Evolutionary conservation across 2,797 vertebrate genomes (phyloP).

Genomic region (Mormyrops attenuatus): DNA sequence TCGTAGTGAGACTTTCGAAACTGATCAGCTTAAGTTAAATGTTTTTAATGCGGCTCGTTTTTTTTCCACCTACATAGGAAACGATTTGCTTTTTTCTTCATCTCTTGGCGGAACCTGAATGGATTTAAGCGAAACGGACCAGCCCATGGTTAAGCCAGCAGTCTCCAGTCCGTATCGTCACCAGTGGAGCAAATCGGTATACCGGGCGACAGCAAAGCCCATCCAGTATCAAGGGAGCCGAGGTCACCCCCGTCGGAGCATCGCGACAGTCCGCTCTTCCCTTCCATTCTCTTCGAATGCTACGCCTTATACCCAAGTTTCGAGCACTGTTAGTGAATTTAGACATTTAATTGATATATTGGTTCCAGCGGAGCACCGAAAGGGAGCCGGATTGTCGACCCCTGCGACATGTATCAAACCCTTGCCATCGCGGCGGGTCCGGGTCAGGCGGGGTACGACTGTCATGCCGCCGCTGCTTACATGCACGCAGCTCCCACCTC

Average conservation of each 20-base stretch:
- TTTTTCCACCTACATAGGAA: not conserved
- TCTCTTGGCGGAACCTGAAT: not conserved
- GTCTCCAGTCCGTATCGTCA: not conserved
- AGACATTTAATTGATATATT: not conserved
- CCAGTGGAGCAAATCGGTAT: not conserved
- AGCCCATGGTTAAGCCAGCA: not conserved
- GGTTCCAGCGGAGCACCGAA: not conserved
- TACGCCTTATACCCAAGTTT: not conserved
- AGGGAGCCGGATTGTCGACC: not conserved
- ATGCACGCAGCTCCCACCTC: not conserved
- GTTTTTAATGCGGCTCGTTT: not conserved
- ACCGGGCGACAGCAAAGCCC: not conserved
- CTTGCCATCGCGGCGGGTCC: slow-evolving; percentile 5
- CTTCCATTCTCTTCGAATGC: not conserved
- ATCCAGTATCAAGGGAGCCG: not conserved
- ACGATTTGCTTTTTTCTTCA: not conserved
- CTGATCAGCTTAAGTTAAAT: not conserved
- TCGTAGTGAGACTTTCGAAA: not conserved
- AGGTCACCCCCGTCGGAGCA: not conserved
- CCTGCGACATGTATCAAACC: not conserved
- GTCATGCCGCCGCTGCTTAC: not conserved
- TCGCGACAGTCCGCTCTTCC: not conserved
- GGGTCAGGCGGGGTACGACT: slow-evolving; percentile 8
- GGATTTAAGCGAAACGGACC: not conserved
- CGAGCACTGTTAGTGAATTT: not conserved